A percentile compares a stretch with the other conserved stretches of the same genome.
Evolutionary conservation across 2,113 vertebrate genomes (phyloP).

Genomic region (Aldabrachelys gigantea): DNA sequence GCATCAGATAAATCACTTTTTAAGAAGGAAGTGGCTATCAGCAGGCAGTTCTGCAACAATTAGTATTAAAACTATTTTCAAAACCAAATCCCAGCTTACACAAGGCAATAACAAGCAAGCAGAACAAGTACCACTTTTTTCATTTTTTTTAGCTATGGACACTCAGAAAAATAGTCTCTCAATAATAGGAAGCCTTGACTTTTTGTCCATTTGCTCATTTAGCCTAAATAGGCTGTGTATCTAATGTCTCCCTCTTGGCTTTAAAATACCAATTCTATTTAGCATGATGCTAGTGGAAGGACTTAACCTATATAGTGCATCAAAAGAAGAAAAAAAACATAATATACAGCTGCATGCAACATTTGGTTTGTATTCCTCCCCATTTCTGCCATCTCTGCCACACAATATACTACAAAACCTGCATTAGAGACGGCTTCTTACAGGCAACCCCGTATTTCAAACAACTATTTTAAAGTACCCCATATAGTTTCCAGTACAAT

Average conservation of each 20-base stretch:
- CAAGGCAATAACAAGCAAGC: neutral
- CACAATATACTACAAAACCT: neutral
- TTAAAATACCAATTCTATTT: neutral
- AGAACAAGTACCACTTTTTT: neutral
- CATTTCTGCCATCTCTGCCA: neutral
- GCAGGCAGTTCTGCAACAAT: fast-evolving
- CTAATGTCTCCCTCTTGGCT: neutral
- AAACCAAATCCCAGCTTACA: neutral
- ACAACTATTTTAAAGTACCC: neutral
- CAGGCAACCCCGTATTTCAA: neutral
- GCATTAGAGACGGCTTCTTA: neutral
- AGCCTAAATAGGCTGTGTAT: fast-evolving
- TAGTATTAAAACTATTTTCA: neutral
- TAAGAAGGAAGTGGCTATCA: neutral
- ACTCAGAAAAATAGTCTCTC: neutral
- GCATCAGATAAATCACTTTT: neutral
- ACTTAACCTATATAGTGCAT: too few species aligned
- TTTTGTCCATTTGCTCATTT: neutral
- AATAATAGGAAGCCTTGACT: neutral
- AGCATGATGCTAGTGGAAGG: fast-evolving
- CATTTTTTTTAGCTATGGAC: neutral
- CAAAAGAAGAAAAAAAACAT: neutral
- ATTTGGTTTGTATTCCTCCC: neutral
- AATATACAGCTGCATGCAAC: neutral
- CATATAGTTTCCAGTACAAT: neutral